Conservation (phyloP, 2,888 invertebrate genomes). For the Sminthurinus aureus region DNA sequence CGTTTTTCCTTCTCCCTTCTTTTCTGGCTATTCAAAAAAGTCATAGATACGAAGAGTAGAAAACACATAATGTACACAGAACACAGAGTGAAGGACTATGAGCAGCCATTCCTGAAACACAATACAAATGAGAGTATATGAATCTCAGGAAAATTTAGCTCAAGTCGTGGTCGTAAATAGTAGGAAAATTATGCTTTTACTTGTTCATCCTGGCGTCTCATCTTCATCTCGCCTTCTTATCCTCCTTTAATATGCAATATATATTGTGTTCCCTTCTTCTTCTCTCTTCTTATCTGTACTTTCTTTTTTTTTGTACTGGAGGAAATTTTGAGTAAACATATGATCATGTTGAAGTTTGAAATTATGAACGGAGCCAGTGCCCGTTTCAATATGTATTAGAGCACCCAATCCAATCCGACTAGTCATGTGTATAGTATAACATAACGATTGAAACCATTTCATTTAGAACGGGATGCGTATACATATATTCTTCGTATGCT, state of each 20-base stretch:
- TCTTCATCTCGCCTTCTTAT: neutral
- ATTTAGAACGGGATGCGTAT: neutral
- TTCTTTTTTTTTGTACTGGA: too few species aligned
- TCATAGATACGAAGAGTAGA: neutral
- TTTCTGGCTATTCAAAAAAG: neutral
- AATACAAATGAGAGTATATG: neutral
- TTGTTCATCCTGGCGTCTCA: conserved; percentile 31
- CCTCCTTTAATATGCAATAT: too few species aligned
- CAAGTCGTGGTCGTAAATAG: conserved; percentile 38
- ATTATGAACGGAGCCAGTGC: neutral
- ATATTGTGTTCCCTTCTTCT: too few species aligned
- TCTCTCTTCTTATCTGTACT: too few species aligned
- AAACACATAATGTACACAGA: neutral
- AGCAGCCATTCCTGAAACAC: neutral
- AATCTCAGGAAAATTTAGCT: conserved; percentile 24
- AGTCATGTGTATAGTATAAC: neutral
- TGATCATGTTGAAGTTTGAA: conserved; percentile 7
- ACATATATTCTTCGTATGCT: neutral
- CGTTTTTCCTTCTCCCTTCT: neutral
- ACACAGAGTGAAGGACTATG: neutral
- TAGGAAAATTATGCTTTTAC: conserved; percentile 34
- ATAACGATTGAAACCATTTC: neutral
- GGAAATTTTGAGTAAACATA: neutral
- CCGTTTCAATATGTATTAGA: neutral
- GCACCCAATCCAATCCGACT: neutral